phyloP scores from a whole-genome alignment of 2,113 vertebrate genomes.

The Taxidea taxus region DNA sequence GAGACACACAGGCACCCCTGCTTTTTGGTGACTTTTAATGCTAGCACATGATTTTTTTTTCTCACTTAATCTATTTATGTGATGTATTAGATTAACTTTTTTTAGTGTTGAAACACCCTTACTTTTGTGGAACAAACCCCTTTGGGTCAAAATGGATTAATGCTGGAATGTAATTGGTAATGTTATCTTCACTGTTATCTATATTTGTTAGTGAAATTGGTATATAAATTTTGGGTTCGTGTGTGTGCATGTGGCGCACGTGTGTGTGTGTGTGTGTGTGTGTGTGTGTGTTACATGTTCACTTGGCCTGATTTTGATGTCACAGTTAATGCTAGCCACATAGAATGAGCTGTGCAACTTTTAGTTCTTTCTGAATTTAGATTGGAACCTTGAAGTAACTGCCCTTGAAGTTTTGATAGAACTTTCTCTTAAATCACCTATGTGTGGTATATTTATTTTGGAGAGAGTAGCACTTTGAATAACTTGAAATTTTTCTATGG shows the following conservation, averaged over 20 bases:
- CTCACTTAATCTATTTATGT: background rate
- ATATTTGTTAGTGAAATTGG: background rate
- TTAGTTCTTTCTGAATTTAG: slow-evolving; percentile 2
- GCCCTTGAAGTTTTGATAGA: background rate
- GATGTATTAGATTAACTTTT: background rate
- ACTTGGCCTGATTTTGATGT: background rate
- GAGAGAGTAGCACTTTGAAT: background rate
- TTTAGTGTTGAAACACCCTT: background rate
- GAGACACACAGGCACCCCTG: background rate
- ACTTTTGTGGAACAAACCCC: background rate
- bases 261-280: background rate
- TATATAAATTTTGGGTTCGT: background rate
- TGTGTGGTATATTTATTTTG: background rate
- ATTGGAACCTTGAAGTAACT: background rate
- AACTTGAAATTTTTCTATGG: background rate
- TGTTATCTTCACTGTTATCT: background rate
- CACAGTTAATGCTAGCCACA: background rate
- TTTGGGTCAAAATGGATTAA: slow-evolving; percentile 16
- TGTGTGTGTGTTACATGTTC: background rate
- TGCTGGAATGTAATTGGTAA: background rate
- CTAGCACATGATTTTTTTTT: background rate
- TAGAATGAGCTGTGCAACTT: background rate
- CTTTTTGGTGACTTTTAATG: slow-evolving; percentile 25
- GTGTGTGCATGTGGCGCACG: background rate
- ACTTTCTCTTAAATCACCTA: background rate